Base-by-base conservation (phyloP, 1,140 invertebrate species). In the Eufriesea mexicana region DNA sequence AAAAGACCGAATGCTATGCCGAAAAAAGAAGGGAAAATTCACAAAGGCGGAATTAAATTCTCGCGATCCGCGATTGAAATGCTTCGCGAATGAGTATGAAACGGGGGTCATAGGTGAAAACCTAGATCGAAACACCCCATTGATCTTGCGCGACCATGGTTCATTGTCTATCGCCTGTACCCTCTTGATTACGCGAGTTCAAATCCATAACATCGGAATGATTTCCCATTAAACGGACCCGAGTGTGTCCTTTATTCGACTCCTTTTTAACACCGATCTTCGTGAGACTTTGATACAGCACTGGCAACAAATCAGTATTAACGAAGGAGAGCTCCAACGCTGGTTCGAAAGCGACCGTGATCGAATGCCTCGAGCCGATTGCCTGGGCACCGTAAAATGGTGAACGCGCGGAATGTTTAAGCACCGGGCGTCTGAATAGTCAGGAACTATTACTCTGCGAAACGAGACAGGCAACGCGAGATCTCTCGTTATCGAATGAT, bases 231-330 rank as follows among this genome's bases (percentile, higher is more conserved):
- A 42, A 72, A 61, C 18, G 42, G 16, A 57, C 28, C 4, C 6
- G 35, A 18, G 35, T 20, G 45, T 57, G 35, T 20, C 42, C 23
- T 14, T 14, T 49, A 20, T 61, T 5, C 9, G 4, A 8, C 25
- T 35, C 6, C 2, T 57, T 45, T 55, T 57, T 16, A 14, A 5
- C 23, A 2, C 14, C 49, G 23, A 68, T 70, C 12, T 16, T 28
- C 12, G 5, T 12, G 42, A 47, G 28, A 6, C 42, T 49, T 47
- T 20, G 12, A 16, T 10, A 28, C 18, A 23, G 18, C 55, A 71
- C 81, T 78, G 81, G 74, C 81, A 78, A 83, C 81, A 78, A 83
- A 78, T 78, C 75, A 45, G n/a, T 28, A 51, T 77, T 83, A 45
- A 71, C 55, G 47, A 70, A 78, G 18, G 20, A 9, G 54, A 12